Evolutionary conservation across 2,888 invertebrate species (phyloP), one percentile per base, ranked within the genome.

Genomic region (Drosophila stalkeri): DNA sequence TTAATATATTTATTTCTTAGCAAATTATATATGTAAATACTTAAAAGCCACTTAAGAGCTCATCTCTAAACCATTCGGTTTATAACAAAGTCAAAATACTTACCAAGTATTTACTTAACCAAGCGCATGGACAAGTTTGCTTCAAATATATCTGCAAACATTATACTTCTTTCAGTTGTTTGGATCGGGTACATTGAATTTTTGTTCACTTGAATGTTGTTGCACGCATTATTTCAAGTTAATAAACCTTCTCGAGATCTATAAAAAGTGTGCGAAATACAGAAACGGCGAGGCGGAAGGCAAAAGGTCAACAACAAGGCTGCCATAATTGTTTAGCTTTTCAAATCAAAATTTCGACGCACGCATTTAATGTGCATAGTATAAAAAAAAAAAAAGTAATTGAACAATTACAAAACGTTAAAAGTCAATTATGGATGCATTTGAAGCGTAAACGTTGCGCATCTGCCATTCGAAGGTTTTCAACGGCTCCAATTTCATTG

Each of bases 381-480:
- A 72, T 64, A 47, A 62, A 72, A 44, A 8, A 1, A n/a, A 33
- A 64, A 43, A 39, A 51, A 64, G 11, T n/a, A 54, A 66, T 75
- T 71, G 51, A 76, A 47, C 72, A 77, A 74, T 66, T 65, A 63
- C 41, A 62, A 54, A 57, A 67, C 61, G 66, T 86, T 73, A 69
- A 86, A 84, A 80, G 62, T 87, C 77, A 87, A 85, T 87, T 84
- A 87, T 84, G 78, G 75, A 63, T 69, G 63, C 62, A 84, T 67
- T 72, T 63, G 60, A 80, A 68, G 61, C 57, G 66, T 68, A 63
- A 64, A 47, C 71, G 31, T 23, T 65, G 75, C 86, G 72, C 88
- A 87, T 87, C 88, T 84, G 82, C 88, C 82, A 51, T 70, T 67
- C 72, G 69, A 88, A 84, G 81, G 88, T 77, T 66, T 60, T 60